phyloP scores from a whole-genome alignment of 2,113 vertebrate genomes.

The Thomomys bottae region DNA sequence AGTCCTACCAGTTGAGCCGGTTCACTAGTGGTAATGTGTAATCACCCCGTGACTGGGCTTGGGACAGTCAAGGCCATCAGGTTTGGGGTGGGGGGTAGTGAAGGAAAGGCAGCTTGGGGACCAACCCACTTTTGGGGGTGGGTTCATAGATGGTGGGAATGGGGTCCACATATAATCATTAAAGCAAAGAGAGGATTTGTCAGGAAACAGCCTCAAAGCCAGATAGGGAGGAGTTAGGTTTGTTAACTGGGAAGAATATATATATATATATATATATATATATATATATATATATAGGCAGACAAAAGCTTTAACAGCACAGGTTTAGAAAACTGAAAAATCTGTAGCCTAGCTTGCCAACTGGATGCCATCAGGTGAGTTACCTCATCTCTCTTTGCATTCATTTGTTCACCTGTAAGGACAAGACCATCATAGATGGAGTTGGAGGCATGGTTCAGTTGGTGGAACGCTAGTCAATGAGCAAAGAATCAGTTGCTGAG shows the following conservation, averaged over 20 bases:
- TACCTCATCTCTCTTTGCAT: neutral
- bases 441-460: too few relatives aligned
- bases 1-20: neutral
- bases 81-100: neutral
- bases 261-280: too few relatives aligned
- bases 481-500: too few relatives aligned
- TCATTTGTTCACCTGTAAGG: constrained; percentile 28
- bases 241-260: neutral
- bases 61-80: too few relatives aligned
- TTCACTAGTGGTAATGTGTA: neutral
- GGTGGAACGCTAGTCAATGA: too few relatives aligned
- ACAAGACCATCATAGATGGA: too few relatives aligned
- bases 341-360: neutral
- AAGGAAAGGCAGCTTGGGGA: neutral
- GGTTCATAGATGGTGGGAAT: neutral
- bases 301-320: neutral
- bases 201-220: neutral
- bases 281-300: too few relatives aligned
- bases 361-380: neutral
- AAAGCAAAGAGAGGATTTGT: neutral
- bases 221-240: neutral
- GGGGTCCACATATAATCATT: neutral
- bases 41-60: neutral
- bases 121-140: neutral
- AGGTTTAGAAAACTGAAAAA: neutral